phyloP scores from a whole-genome alignment of 2,113 vertebrate genomes.

The Scartelaos histophorus region DNA sequence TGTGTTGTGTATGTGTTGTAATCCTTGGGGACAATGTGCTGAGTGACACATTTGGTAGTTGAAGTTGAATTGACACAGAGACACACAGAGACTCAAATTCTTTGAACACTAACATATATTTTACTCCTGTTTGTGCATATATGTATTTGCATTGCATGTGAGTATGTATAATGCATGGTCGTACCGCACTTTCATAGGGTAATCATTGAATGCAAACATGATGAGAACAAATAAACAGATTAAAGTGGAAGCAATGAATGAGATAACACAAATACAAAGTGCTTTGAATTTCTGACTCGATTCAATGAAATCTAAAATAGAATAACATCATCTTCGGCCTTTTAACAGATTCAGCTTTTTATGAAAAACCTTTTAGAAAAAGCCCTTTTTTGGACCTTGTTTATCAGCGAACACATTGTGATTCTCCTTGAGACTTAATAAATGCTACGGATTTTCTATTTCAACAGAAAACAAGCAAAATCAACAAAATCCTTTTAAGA shows the following conservation, averaged over 20 bases:
- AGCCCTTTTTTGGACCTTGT: neutral
- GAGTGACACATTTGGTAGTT: too few relatives aligned
- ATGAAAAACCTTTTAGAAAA: neutral
- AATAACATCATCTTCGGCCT: neutral
- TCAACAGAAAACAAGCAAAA: neutral
- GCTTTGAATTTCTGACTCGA: neutral
- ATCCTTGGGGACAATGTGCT: too few relatives aligned
- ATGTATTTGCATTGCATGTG: too few relatives aligned
- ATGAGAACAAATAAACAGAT: neutral
- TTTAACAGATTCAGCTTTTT: neutral
- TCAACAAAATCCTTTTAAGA: constrained; percentile 4
- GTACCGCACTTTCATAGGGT: neutral
- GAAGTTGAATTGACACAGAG: too few relatives aligned
- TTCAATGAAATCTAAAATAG: neutral
- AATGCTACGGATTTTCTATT: neutral
- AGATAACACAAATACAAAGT: neutral
- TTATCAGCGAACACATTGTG: constrained; percentile 3
- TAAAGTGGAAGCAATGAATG: neutral
- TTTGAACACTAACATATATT: too few relatives aligned
- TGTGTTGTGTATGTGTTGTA: too few relatives aligned
- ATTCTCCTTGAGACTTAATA: constrained; percentile 11
- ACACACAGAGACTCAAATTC: too few relatives aligned
- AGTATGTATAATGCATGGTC: too few relatives aligned
- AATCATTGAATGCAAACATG: neutral
- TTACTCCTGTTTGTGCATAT: too few relatives aligned